Evolutionary conservation across 2,113 vertebrate species (phyloP).

Genomic region (Chaetops frenatus): DNA sequence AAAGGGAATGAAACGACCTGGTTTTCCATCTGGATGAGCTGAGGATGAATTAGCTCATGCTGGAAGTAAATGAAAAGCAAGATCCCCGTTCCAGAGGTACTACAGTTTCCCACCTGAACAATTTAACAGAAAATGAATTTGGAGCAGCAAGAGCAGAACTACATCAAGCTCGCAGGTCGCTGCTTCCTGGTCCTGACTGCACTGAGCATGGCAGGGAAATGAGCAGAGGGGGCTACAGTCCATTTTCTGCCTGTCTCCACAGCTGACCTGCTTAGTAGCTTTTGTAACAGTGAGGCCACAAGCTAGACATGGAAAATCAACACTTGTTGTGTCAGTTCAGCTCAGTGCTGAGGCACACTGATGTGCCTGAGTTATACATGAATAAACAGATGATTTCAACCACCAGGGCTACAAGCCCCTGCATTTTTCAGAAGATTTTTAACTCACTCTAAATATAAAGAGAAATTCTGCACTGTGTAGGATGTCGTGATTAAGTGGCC

Average conservation of each 20-base stretch:
- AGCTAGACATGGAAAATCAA: slow-evolving; percentile 45
- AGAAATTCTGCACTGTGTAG: not conserved
- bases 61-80: slow-evolving; percentile 22
- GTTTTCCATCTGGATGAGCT: slow-evolving; percentile 2
- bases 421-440: slow-evolving; percentile 46
- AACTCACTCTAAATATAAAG: not conserved
- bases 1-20: not conserved
- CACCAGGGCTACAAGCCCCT: not conserved
- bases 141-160: slow-evolving; percentile 9
- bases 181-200: not conserved
- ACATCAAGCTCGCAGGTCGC: not conserved
- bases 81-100: not conserved
- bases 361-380: slow-evolving; percentile 42
- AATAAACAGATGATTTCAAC: slow-evolving; percentile 51
- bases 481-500: not conserved
- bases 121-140: slow-evolving; percentile 18
- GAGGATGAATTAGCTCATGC: slow-evolving; percentile 17
- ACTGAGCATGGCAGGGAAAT: not conserved
- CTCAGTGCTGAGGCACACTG: slow-evolving; percentile 36
- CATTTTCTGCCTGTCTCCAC: slow-evolving; percentile 30
- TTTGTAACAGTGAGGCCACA: slow-evolving; percentile 24
- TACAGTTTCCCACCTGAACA: slow-evolving; percentile 2
- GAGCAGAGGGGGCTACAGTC: not conserved
- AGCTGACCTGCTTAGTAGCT: slow-evolving; percentile 47
- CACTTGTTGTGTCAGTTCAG: slow-evolving; percentile 48